Conservation (phyloP, 2,113 vertebrate genomes). For the Brachypodius melanocephalos region DNA sequence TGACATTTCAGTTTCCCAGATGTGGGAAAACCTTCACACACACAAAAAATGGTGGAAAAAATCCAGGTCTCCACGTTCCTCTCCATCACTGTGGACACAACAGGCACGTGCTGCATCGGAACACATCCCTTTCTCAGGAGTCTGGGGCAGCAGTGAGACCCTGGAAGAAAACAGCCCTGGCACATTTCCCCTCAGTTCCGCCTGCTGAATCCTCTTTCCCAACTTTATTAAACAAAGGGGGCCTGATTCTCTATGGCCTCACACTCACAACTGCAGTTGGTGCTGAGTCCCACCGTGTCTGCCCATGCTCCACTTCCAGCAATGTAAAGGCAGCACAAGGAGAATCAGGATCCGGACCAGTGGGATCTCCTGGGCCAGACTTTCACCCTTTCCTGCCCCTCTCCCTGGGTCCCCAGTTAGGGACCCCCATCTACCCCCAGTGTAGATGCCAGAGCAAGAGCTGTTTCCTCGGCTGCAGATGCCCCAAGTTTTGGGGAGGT, state of each 20-base stretch:
- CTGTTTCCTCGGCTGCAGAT: not conserved
- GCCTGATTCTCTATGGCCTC: constrained; percentile 7
- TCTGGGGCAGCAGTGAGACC: not conserved
- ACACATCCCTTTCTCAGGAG: not conserved
- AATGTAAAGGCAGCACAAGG: not conserved
- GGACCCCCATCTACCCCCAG: not conserved
- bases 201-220: not conserved
- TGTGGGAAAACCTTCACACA: not conserved
- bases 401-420: not conserved
- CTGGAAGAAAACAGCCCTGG: not conserved
- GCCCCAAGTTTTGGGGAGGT: not conserved
- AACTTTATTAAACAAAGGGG: constrained; percentile 60
- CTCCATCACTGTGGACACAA: not conserved
- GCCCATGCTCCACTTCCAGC: fast-evolving
- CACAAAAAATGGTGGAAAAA: constrained; percentile 15
- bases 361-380: not conserved
- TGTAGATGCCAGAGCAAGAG: fast-evolving
- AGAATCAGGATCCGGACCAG: not conserved
- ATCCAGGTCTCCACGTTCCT: not conserved
- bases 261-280: not conserved
- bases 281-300: not conserved
- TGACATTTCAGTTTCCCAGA: not conserved
- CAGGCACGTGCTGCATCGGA: not conserved
- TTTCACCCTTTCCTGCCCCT: not conserved
- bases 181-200: not conserved